Conservation (phyloP, 2,113 vertebrate genomes). For the Pholis gunnellus region DNA sequence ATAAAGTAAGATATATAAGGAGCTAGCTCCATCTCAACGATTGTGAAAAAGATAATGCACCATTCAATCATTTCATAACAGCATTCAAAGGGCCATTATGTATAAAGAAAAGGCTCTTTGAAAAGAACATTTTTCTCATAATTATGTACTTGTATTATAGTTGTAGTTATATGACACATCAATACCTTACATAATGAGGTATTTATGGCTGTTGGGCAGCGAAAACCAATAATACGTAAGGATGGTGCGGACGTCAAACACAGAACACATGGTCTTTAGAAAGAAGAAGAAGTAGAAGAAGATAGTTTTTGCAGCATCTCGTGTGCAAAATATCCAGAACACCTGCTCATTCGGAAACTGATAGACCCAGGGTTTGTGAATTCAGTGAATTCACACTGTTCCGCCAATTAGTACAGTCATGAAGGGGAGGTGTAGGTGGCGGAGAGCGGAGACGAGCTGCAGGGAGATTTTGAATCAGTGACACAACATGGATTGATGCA, state of each 20-base stretch:
- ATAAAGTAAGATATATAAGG: not conserved
- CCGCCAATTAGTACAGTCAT: slow-evolving; percentile 52
- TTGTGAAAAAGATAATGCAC: not conserved
- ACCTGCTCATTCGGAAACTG: slow-evolving; percentile 16
- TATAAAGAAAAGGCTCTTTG: not conserved
- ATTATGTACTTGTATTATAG: not conserved
- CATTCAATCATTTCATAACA: not conserved
- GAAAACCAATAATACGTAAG: not conserved
- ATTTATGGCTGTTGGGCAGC: not conserved
- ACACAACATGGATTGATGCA: slow-evolving; percentile 29
- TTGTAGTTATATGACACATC: not conserved
- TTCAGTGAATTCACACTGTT: slow-evolving; percentile 35
- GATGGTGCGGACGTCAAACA: slow-evolving; percentile 18
- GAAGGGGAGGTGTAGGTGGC: slow-evolving; percentile 51
- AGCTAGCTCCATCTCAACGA: not conserved
- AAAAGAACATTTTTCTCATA: not conserved
- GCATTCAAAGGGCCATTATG: not conserved
- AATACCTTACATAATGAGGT: not conserved
- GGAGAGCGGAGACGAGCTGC: slow-evolving; percentile 27
- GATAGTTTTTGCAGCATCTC: not conserved
- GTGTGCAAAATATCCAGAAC: not conserved
- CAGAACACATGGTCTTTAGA: slow-evolving; percentile 2
- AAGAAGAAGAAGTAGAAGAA: not conserved
- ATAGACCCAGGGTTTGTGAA: not conserved
- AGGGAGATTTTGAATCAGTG: slow-evolving; percentile 36